Base-by-base conservation (phyloP, 2,888 invertebrate genomes). In the Macropis europaea region DNA sequence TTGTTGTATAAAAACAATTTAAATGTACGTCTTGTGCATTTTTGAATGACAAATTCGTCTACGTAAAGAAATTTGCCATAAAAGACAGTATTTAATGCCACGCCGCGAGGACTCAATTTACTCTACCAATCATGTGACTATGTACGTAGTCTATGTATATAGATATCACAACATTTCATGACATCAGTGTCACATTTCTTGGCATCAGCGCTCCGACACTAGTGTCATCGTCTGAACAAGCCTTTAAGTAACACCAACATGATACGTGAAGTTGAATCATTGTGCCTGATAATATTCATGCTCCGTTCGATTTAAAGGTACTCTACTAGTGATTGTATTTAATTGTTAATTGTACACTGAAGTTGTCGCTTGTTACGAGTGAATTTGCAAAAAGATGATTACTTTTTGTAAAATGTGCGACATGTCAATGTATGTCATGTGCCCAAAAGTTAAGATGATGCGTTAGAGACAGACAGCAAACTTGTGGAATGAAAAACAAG, bases 241-340 rank as follows among this genome's bases (percentile, higher is more conserved):
- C n/a, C n/a, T n/a, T n/a, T n/a, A n/a, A 48, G 48, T n/a, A 30
- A 15, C 17, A 28, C 30, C 28, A 32, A 48, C 17, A 30, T n/a
- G 48, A 48, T 48, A n/a, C n/a, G n/a, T n/a, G n/a, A 32, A 32
- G 32, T 4, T 32, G 48, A 47, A 47, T 32, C 32, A 32, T 34
- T 24, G 15, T 24, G 36, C 24, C 4, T 11, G 6, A 6, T 36
- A 52, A 22, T 24, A 24, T 24, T 15, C 15, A 15, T 52, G 11
- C 36, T 36, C 36, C 24, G 11, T 5, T 24, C 11, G 4, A 11
- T 52, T 24, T 9, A 24, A 13, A 15, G 11, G 9, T 15, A 15
- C 15, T 9, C 4, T 38, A n/a, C 15, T 15, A 38, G 7, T 15
- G 3, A 15, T 4, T 38, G 38, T 15, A 38, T 57, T 45, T 3